phyloP scores from a whole-genome alignment of 2,888 invertebrate species.

The Drosophila pseudotakahashii region DNA sequence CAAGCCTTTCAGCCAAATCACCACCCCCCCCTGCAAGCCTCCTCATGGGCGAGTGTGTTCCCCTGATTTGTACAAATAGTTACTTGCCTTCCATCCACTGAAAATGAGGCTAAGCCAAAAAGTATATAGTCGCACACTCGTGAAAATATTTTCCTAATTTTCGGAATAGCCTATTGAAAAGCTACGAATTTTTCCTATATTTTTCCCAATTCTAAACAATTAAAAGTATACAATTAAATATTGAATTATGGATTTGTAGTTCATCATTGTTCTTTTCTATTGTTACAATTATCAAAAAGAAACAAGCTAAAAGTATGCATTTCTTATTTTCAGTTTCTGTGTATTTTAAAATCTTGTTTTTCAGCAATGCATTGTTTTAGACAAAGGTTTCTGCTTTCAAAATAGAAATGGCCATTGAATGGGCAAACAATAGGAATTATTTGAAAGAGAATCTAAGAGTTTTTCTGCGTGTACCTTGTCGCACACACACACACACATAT shows the following conservation, averaged over 20 bases:
- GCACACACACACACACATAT: constrained; percentile 4
- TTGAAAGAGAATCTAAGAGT: constrained; percentile 1
- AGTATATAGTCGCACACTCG: no score
- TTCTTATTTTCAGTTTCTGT: neutral
- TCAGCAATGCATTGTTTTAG: neutral
- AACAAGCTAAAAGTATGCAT: no score
- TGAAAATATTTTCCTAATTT: no score
- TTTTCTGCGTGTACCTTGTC: constrained; percentile 14
- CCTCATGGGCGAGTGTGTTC: constrained; percentile 4
- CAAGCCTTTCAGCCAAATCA: constrained; percentile 3
- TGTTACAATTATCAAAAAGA: no score
- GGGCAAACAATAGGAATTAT: neutral
- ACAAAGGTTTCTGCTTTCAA: neutral
- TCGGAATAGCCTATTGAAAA: no score
- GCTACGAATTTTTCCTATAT: no score
- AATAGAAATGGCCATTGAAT: neutral
- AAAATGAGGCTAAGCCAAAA: constrained; percentile 14
- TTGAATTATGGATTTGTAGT: no score
- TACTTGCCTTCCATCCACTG: constrained; percentile 16
- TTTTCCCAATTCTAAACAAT: no score
- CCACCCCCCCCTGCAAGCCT: neutral
- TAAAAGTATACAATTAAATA: no score
- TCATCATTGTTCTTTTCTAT: no score
- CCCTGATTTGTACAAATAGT: constrained; percentile 57
- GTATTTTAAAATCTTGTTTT: neutral